These are phyloP conservation scores for Bedellia somnulentella DNA, from an alignment of 2,888 invertebrate species.

Conservation along the genomic window DNA sequence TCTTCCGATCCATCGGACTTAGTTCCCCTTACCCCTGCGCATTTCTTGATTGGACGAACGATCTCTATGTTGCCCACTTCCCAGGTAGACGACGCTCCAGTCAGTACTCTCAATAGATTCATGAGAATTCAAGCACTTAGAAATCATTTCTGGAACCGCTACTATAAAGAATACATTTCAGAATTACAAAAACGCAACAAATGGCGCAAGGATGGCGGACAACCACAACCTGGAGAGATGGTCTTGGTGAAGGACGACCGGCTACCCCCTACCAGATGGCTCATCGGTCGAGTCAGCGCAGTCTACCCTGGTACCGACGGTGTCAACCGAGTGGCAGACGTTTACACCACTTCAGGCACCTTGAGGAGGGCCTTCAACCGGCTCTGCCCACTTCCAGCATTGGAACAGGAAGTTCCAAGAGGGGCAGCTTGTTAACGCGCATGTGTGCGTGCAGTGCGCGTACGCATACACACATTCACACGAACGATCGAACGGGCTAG, in stretches of 20 bases:
- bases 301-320: conserved; percentile 6
- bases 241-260: conserved; percentile 3
- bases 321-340: conserved; percentile 5
- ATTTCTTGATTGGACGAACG: no score
- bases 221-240: not conserved
- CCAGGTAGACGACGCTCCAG: not conserved
- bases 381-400: conserved; percentile 5
- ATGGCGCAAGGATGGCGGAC: conserved; percentile 8
- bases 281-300: conserved; percentile 3
- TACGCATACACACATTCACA: not conserved
- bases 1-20: conserved; percentile 3
- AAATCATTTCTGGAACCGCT: conserved; percentile 2
- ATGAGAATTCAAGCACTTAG: not conserved
- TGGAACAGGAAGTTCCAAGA: conserved; percentile 3
- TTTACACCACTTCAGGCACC: conserved; percentile 3
- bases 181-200: conserved; percentile 12
- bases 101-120: not conserved
- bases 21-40: conserved; percentile 5
- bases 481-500: no score
- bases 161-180: conserved; percentile 9
- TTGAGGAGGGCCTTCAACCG: conserved; percentile 4
- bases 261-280: conserved; percentile 4
- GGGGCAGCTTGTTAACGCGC: conserved; percentile 1
- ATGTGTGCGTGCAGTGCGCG: not conserved
- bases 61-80: conserved; percentile 4